phyloP scores from a whole-genome alignment of 2,113 vertebrate species.

The Triplophysa rosa region DNA sequence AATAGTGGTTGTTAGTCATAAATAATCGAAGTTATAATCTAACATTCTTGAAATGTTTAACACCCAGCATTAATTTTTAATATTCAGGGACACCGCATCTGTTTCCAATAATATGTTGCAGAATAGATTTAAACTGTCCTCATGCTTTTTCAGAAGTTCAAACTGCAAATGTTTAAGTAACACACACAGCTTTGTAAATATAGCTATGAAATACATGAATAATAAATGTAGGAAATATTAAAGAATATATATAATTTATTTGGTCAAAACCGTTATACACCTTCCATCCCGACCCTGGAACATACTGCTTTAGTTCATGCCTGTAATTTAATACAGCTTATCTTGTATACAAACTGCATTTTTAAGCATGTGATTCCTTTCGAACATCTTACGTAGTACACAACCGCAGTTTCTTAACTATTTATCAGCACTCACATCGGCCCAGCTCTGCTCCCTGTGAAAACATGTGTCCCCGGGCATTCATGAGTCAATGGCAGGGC shows the following conservation, averaged over 20 bases:
- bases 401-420: conserved; percentile 80
- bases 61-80: conserved; percentile 23
- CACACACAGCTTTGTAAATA: not conserved
- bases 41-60: conserved; percentile 15
- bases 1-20: not conserved
- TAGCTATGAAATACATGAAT: not conserved
- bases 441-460: conserved; percentile 69
- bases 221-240: not conserved
- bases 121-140: not conserved
- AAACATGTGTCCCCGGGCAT: conserved; percentile 78
- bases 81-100: conserved; percentile 19
- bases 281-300: not conserved
- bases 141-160: not conserved
- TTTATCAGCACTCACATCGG: conserved; percentile 80
- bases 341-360: conserved; percentile 47
- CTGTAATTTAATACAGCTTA: conserved; percentile 29
- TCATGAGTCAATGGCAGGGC: conserved; percentile 68
- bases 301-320: not conserved
- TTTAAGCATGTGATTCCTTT: conserved; percentile 43
- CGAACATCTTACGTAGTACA: conserved; percentile 46
- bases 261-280: not conserved
- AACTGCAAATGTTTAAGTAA: not conserved
- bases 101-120: conserved; percentile 6
- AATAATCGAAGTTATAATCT: conserved; percentile 8
- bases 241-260: not conserved